Percentiles rank a stretch among this genome's conserved stretches.
phyloP scores from a whole-genome alignment of 2,888 invertebrate species.

The Selenia dentaria region DNA sequence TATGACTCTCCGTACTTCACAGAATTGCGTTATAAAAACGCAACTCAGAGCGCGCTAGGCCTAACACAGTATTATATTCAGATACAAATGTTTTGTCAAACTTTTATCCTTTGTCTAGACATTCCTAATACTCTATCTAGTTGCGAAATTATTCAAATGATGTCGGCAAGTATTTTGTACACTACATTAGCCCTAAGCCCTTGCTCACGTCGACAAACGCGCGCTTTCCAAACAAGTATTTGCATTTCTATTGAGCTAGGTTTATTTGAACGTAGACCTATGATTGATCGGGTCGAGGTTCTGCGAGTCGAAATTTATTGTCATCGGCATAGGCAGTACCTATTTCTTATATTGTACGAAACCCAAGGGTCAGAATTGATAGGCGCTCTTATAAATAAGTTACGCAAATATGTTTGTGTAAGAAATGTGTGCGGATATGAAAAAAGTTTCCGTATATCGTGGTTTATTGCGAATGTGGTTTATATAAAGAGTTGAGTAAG shows the following conservation, averaged over 20 bases:
- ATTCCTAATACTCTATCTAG: too few species aligned
- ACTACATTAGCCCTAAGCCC: background rate
- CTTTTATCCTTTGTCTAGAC: too few species aligned
- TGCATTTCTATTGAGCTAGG: conserved; percentile 20
- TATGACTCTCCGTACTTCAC: too few species aligned
- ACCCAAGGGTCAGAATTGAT: conserved; percentile 10
- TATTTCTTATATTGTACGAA: conserved; percentile 3
- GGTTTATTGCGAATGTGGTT: background rate
- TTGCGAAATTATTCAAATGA: too few species aligned
- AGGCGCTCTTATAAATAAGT: conserved; percentile 8
- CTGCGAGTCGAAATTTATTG: conserved; percentile 10
- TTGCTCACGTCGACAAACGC: conserved; percentile 1
- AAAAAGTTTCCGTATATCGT: background rate
- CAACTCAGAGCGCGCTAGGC: too few species aligned
- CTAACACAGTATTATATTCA: too few species aligned
- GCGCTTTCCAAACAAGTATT: conserved; percentile 4
- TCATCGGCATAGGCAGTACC: conserved; percentile 3
- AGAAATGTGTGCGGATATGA: background rate
- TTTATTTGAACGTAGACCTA: conserved; percentile 19
- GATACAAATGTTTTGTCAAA: too few species aligned
- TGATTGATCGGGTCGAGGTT: conserved; percentile 26
- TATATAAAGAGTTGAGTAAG: too few species aligned
- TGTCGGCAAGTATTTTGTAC: too few species aligned
- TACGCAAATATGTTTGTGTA: conserved; percentile 3
- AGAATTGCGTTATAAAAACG: too few species aligned